Evolutionary conservation across 2,113 vertebrate genomes (phyloP).

Genomic region (Gasterosteus aculeatus): DNA sequence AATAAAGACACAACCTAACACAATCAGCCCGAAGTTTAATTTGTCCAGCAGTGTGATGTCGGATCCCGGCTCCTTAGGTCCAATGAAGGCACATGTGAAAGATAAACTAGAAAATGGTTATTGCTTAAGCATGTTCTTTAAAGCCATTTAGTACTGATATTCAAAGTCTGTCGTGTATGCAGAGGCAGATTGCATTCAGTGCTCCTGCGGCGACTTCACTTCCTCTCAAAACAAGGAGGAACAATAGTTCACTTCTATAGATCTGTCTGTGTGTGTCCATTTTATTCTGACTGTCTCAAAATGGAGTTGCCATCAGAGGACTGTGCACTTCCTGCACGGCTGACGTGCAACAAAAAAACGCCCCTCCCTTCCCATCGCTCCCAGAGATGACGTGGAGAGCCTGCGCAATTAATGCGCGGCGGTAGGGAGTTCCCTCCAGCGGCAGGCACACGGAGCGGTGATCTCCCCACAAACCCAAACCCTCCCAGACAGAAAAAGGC

Average conservation of each 20-base stretch:
- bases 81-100: not conserved
- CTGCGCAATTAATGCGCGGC: conserved; percentile 67
- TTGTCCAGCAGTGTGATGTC: not conserved
- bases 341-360: not conserved
- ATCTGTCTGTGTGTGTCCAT: not conserved
- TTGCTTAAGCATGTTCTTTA: not conserved
- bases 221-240: not conserved
- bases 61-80: not conserved
- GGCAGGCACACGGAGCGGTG: conserved; percentile 45
- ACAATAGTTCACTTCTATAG: not conserved
- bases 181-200: not conserved
- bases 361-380: not conserved
- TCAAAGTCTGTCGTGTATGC: not conserved
- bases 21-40: not conserved
- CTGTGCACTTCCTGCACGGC: conserved; percentile 20
- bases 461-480: conserved; percentile 37
- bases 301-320: conserved; percentile 21
- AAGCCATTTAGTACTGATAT: not conserved
- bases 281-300: conserved; percentile 28
- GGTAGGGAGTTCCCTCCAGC: conserved; percentile 81
- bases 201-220: not conserved
- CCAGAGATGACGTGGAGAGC: conserved; percentile 28
- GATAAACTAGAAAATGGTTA: not conserved
- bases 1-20: not conserved
- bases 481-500: conserved; percentile 16